A percentile compares a stretch with the other conserved stretches of the same genome.
Evolutionary conservation across 2,113 vertebrate genomes (phyloP).

Genomic region (Syngnathus typhle): DNA sequence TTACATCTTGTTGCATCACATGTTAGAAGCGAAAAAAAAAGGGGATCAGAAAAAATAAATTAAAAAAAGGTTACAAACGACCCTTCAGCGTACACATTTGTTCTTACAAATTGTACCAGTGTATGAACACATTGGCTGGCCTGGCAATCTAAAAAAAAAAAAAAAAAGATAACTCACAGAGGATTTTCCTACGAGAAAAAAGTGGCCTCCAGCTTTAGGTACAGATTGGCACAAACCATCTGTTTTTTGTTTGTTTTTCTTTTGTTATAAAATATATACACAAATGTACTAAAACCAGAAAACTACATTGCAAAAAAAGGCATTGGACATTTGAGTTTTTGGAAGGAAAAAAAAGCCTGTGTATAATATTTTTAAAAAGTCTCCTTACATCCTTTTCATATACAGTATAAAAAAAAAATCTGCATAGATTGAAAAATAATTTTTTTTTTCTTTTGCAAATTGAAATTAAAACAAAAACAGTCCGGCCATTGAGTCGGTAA

Average conservation of each 20-base stretch:
- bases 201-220: slow-evolving; percentile 65
- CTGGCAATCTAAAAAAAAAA: slow-evolving; percentile 21
- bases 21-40: slow-evolving; percentile 38
- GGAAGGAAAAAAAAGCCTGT: slow-evolving; percentile 24
- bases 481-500: slow-evolving; percentile 59
- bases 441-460: slow-evolving; percentile 48
- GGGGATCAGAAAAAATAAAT: slow-evolving; percentile 62
- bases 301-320: slow-evolving; percentile 67
- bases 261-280: slow-evolving; percentile 52
- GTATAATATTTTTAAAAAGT: slow-evolving; percentile 12
- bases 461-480: slow-evolving; percentile 56
- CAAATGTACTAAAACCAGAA: slow-evolving; percentile 44
- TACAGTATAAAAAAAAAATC: slow-evolving; percentile 45
- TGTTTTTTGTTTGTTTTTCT: slow-evolving; percentile 49
- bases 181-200: slow-evolving; percentile 53
- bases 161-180: slow-evolving; percentile 41
- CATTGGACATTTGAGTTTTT: slow-evolving; percentile 59
- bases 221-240: slow-evolving; percentile 64
- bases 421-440: slow-evolving; percentile 72
- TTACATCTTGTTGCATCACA: slow-evolving; percentile 57
- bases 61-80: slow-evolving; percentile 54
- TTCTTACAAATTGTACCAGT: slow-evolving; percentile 70
- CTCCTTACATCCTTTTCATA: slow-evolving; percentile 28
- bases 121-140: slow-evolving; percentile 65
- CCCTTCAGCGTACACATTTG: slow-evolving; percentile 55